Base-by-base conservation (phyloP, 2,888 invertebrate species). In the Podotricha telesiphe region DNA sequence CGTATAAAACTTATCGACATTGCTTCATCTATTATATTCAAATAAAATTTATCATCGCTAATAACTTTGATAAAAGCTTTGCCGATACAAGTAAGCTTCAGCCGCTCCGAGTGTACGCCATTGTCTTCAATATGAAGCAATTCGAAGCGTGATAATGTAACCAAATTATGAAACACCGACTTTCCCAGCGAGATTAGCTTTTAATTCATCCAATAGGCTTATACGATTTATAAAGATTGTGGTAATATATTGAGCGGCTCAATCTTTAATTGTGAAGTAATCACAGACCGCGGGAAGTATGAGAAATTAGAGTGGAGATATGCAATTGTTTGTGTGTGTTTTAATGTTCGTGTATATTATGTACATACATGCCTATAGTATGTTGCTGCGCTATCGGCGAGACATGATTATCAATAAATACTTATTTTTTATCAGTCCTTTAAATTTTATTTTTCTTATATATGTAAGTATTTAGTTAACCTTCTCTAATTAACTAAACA, bases 131-230 rank as follows among this genome's bases (percentile, higher is more conserved):
- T 19, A 15, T 42, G 40, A 42, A 58, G 20, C 42, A 42, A 58
- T 28, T 34, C 7, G 13, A 48, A 48, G 19, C 34, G 8, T 11
- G 17, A 34, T 47, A 48, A 62, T 17, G 62, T 42, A 47, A 48
- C 47, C 15, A 62, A 37, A 62, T 62, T n/a, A 62, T 48, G 48
- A 62, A 62, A 34, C 20, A 11, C 19, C 15, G 19, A 13, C 34
- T 48, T 62, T 62, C 48, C 48, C 48, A 50, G 62, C 48, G 28
- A 62, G 62, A 62, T 62, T 48, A 47, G 34, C 17, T 34, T 11
- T 48, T 62, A 62, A 62, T 48, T 48, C 45, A 48, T 62, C 17
- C 48, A 48, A 62, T 62, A 62, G n/a, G 48, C 48, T 48, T 62
- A 50, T 45, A 59, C 59, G 59, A 59, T 22, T 45, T 45, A 45